Evolutionary conservation across 2,888 invertebrate genomes (phyloP), one percentile per base, ranked within the genome.

Genomic region (Drosophila austrosaltans): DNA sequence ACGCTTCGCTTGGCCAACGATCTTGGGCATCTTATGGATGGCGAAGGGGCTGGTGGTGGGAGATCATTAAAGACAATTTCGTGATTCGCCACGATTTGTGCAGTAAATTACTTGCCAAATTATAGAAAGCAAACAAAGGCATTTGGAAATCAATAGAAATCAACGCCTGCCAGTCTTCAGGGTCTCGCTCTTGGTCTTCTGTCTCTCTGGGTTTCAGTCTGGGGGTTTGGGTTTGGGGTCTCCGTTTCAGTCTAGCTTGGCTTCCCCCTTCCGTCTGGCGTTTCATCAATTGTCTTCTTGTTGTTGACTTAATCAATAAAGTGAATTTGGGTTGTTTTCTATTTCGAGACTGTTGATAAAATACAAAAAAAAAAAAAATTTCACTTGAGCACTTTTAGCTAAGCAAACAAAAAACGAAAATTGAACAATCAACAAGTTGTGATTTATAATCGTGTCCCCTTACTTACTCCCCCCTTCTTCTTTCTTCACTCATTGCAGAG

Each of bases 401-500:
- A 69, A 58, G 69, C 72, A 89, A 90, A 89, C 78, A 87, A 70
- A 68, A 66, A 56, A 65, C 68, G 62, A 70, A 53, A 56, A 63
- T 54, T 53, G 69, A 74, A 54, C 16, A 44, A 59, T 28, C 40
- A 62, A 54, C 48, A 48, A 48, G 48, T 48, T 48, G 48, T 48
- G 48, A 48, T 48, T 48, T 48, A 25, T 48, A 48, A 48, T 48
- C 48, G 22, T 25, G 10, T 36, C 25, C 12, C 48, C 48, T 12
- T 8, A 5, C 22, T 22, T 22, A 48, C 44, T 22, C 22, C 20
- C 44, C 22, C 44, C 22, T 22, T 59, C 54, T 16, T 8, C 16
- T 10, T 48, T 8, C 67, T 40, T 72, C 66, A 62, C 60, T 63
- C 79, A 53, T 89, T 72, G 75, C 93, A 95, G 95, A 95, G 94